These are phyloP conservation scores for Crematogaster levior DNA, from an alignment of 2,888 invertebrate genomes.

Conservation along the genomic window DNA sequence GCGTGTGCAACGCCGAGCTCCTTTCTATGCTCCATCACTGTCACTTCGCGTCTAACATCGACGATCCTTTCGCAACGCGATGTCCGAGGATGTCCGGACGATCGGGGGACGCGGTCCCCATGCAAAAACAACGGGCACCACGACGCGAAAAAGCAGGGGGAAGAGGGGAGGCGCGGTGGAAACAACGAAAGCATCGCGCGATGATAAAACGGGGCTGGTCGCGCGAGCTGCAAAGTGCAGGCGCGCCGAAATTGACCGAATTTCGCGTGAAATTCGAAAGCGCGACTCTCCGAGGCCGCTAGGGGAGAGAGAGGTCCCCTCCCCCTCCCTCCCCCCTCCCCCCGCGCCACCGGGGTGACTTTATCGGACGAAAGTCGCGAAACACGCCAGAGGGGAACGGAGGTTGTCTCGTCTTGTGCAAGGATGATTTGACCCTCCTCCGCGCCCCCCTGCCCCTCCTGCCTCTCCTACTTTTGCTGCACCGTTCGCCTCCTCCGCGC, in stretches of 20 bases:
- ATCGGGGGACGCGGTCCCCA: constrained; percentile 13
- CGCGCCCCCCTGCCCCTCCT: neutral
- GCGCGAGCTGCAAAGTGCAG: constrained; percentile 35
- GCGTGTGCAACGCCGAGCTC: constrained; percentile 42
- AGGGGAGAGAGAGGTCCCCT: constrained; percentile 42
- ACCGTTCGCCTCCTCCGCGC: constrained; percentile 37
- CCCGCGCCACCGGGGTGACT: constrained; percentile 59
- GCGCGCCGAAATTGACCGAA: constrained; percentile 64
- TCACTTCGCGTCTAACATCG: constrained; percentile 21
- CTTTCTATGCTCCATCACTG: constrained; percentile 32
- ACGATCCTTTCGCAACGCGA: neutral
- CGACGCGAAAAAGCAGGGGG: neutral
- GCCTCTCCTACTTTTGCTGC: constrained; percentile 60
- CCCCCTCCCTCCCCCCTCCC: too few species aligned
- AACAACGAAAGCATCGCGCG: constrained; percentile 3
- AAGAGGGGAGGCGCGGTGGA: neutral
- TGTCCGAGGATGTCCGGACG: neutral
- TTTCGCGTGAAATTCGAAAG: constrained; percentile 75
- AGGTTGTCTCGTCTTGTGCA: constrained; percentile 60
- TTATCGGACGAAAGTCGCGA: constrained; percentile 70
- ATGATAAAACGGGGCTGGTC: constrained; percentile 20
- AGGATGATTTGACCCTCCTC: constrained; percentile 54
- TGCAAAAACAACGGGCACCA: neutral
- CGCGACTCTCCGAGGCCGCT: constrained; percentile 46
- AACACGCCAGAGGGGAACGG: constrained; percentile 44